Evolutionary conservation across 2,113 vertebrate genomes (phyloP).

Genomic region (Gadus macrocephalus): DNA sequence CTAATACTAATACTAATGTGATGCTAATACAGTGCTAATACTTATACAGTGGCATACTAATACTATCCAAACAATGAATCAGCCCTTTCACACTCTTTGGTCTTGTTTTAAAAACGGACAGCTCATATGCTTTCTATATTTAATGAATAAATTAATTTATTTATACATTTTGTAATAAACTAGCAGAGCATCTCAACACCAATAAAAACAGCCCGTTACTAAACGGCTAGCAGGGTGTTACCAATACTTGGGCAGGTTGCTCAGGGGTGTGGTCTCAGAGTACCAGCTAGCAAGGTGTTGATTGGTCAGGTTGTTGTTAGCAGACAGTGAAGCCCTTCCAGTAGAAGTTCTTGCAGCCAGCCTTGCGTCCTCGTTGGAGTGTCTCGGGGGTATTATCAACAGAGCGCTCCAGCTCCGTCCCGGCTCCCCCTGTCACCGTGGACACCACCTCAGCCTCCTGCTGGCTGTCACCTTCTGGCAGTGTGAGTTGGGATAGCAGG

Average conservation of each 20-base stretch:
- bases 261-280: background rate
- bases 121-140: background rate
- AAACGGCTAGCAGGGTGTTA: conserved; percentile 23
- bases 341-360: conserved; percentile 79
- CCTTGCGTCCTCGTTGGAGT: conserved; percentile 68
- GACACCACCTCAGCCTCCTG: conserved; percentile 72
- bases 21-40: background rate
- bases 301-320: conserved; percentile 46
- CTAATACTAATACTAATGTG: background rate
- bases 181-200: background rate
- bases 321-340: conserved; percentile 79
- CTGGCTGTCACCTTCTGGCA: conserved; percentile 53
- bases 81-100: background rate
- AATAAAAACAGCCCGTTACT: conserved; percentile 23
- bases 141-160: background rate
- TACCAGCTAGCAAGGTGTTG: conserved; percentile 29
- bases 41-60: background rate
- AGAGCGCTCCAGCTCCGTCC: conserved; percentile 62
- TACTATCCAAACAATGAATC: background rate
- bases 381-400: conserved; percentile 52
- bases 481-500: conserved; percentile 64
- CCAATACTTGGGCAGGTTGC: conserved; percentile 31
- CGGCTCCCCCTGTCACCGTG: conserved; percentile 56
- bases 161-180: too few relatives aligned
- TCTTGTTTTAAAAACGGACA: background rate